Percentiles rank a stretch among this genome's conserved stretches.
These are phyloP conservation scores for Silurus asotus DNA, from an alignment of 2,113 vertebrate species.

Conservation along the genomic window DNA sequence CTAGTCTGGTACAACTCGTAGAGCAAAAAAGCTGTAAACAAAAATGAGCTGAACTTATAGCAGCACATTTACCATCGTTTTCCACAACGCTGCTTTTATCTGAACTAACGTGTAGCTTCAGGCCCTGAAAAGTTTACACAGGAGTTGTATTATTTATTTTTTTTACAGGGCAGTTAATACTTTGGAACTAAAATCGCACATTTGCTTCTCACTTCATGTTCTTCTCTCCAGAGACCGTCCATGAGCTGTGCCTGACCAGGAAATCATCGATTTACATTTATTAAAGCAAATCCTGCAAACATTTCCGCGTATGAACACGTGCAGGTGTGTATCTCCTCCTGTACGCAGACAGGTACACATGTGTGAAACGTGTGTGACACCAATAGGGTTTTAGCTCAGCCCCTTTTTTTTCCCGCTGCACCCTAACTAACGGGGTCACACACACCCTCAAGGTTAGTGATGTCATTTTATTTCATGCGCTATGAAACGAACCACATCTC, in stretches of 20 bases:
- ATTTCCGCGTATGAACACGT: slow-evolving; percentile 40
- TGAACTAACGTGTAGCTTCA: slow-evolving; percentile 56
- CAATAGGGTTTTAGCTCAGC: slow-evolving; percentile 56
- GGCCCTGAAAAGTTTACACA: slow-evolving; percentile 62
- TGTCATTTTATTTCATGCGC: slow-evolving; percentile 47
- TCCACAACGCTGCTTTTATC: slow-evolving; percentile 16
- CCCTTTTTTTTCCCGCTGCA: slow-evolving; percentile 57
- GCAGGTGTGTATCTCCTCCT: slow-evolving; percentile 3
- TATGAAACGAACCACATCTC: slow-evolving; percentile 30
- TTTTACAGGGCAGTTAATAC: slow-evolving; percentile 69
- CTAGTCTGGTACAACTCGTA: not conserved
- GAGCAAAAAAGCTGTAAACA: not conserved
- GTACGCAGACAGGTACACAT: not conserved
- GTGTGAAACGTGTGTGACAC: slow-evolving; percentile 50
- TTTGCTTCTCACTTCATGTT: slow-evolving; percentile 68
- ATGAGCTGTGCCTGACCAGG: slow-evolving; percentile 63
- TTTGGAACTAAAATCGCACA: slow-evolving; percentile 54
- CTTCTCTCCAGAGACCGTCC: slow-evolving; percentile 52
- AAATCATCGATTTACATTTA: slow-evolving; percentile 78
- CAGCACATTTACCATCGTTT: no score
- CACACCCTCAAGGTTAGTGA: slow-evolving; percentile 53
- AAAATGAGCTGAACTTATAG: not conserved
- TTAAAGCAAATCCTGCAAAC: slow-evolving; percentile 75
- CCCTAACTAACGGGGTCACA: slow-evolving; percentile 60
- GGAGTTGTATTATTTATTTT: slow-evolving; percentile 55